A percentile compares a stretch with the other conserved stretches of the same genome.
Evolutionary conservation across 2,797 vertebrate species (phyloP).

Genomic region (Staurois parvus): DNA sequence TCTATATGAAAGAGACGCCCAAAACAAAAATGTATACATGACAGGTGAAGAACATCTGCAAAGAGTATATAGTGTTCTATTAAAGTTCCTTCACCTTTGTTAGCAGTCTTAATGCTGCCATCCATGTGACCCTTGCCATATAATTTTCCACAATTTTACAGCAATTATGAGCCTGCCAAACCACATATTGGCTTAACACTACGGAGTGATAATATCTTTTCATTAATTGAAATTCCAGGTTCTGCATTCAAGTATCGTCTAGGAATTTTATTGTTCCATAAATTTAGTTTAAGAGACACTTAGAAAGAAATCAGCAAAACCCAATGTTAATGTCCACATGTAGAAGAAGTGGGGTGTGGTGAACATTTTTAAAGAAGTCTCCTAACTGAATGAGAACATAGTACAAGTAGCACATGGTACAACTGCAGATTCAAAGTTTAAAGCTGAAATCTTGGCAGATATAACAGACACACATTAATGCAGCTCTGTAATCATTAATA

Average conservation of each 20-base stretch:
- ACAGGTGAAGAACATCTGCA: constrained; percentile 13
- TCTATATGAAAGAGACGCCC: too few relatives aligned
- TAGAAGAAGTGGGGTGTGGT: not conserved
- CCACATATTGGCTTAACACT: constrained; percentile 29
- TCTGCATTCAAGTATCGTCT: not conserved
- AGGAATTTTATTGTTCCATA: constrained; percentile 32
- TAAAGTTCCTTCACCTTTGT: not conserved
- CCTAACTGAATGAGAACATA: too few relatives aligned
- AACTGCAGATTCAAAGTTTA: not conserved
- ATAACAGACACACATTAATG: too few relatives aligned
- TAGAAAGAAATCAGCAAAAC: not conserved
- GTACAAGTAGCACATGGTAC: not conserved
- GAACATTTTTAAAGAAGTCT: not conserved
- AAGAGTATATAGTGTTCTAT: not conserved
- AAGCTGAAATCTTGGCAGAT: too few relatives aligned
- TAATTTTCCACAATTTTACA: constrained; percentile 39
- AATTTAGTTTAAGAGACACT: not conserved
- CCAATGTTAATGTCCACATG: not conserved
- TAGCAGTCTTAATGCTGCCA: not conserved
- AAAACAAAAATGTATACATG: not conserved
- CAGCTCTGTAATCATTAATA: too few relatives aligned
- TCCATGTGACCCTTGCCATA: not conserved
- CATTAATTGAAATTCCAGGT: constrained; percentile 36
- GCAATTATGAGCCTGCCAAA: constrained; percentile 22
- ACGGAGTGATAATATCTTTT: constrained; percentile 25